Base-by-base conservation (phyloP, 2,113 vertebrate species). In the Anhinga rufa region DNA sequence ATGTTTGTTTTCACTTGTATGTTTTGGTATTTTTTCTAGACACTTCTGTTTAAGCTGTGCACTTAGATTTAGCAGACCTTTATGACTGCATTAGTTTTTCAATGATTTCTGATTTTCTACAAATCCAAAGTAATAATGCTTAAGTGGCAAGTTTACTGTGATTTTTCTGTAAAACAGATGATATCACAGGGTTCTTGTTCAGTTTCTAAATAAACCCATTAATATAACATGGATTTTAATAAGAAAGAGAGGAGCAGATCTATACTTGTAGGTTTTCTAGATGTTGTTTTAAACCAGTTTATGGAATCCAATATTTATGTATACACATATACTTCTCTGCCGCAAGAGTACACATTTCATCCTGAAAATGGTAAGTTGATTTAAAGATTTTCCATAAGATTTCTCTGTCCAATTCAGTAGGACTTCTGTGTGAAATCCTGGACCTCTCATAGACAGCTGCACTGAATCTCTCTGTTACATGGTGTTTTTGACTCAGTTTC, bases 1-100 rank as follows among this genome's bases (percentile, higher is more conserved):
- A 16, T 87, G 74, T 92, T 94, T 96, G 61, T 95, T 97, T 96
- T 95, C 78, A 91, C 66, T 92, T 91, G 74, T 24, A 62, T 72
- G 42, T 75, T 90, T 90, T 92, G 64, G 32, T 77, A 66, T 51
- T 72, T 94, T 96, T 97, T 88, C 52, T 77, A 88, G 84, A 76
- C 57, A 26, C 44, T 96, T 95, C 70, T 70, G 17, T 61, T 89
- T 76, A 92, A 89, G 29, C 62, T 87, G 16, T 32, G 32, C 25
- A 17, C 64, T 94, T 62, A 69, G 54, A 48, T 76, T 70, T 66
- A 76, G 17, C 10, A 34, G 52, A 82, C 34, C 26, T 93, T 95
- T 92, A 78, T 60, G 38, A 61, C 17, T 61, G 32, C 20, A 22
- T 42, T 54, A 54, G 9, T 64, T 93, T 91, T 77, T 40, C 17